A percentile compares a stretch with the other conserved stretches of the same genome.
phyloP scores from a whole-genome alignment of 2,888 invertebrate species.

The Spicauda simplicius region DNA sequence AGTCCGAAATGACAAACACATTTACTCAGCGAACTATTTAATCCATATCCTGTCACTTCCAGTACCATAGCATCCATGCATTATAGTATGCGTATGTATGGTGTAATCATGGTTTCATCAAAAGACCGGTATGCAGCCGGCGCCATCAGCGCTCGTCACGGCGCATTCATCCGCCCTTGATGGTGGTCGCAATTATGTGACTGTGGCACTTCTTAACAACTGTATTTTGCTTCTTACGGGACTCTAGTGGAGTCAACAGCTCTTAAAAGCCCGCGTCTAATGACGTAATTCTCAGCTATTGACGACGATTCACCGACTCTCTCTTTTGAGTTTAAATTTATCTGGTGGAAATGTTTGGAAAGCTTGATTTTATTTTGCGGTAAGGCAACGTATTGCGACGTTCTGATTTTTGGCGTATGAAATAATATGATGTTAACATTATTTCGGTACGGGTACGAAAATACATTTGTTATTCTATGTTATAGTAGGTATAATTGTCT shows the following conservation, averaged over 20 bases:
- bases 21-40: background rate
- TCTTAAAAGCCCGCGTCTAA: conserved; percentile 22
- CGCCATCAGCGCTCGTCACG: conserved; percentile 71
- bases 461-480: too few relatives aligned
- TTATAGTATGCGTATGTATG: conserved; percentile 58
- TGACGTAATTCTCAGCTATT: conserved; percentile 27
- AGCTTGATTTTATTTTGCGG: background rate
- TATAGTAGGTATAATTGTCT: too few relatives aligned
- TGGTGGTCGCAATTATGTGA: conserved; percentile 73
- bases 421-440: too few relatives aligned
- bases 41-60: background rate
- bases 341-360: background rate
- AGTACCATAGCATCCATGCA: background rate
- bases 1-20: too few relatives aligned
- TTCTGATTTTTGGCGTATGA: too few relatives aligned
- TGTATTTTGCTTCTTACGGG: conserved; percentile 32
- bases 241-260: conserved; percentile 32
- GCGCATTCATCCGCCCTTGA: conserved; percentile 68
- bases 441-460: too few relatives aligned
- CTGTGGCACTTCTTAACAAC: conserved; percentile 32
- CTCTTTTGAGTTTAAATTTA: background rate
- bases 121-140: conserved; percentile 67
- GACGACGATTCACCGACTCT: conserved; percentile 1
- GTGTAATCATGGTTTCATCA: conserved; percentile 80
- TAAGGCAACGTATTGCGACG: background rate